Conservation (phyloP, 2,113 vertebrate genomes). For the Oreochromis spilurus region DNA sequence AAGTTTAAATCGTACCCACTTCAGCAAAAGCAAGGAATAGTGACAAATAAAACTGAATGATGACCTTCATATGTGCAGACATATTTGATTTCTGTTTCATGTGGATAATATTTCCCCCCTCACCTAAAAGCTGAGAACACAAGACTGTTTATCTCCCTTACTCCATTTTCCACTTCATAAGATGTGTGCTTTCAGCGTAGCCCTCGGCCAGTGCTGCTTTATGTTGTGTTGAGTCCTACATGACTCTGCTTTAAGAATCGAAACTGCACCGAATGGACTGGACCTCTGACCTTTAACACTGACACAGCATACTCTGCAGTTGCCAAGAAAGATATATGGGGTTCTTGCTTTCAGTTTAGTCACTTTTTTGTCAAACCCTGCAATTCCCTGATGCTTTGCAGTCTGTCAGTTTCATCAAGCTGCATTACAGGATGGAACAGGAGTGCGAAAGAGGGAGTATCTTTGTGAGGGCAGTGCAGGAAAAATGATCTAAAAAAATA, state of each 20-base stretch:
- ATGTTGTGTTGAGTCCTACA: not conserved
- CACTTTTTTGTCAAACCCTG: constrained; percentile 50
- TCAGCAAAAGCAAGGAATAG: not conserved
- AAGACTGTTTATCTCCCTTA: constrained; percentile 25
- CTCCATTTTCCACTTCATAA: constrained; percentile 15
- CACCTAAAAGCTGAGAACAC: not conserved
- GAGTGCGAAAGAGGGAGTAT: not conserved
- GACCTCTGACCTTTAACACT: constrained; percentile 53
- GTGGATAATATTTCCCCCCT: not conserved
- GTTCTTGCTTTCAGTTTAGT: constrained; percentile 32
- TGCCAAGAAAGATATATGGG: constrained; percentile 51
- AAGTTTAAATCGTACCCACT: not conserved
- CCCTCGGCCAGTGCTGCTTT: not conserved
- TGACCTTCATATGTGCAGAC: not conserved
- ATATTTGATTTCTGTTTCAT: not conserved
- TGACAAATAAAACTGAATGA: not conserved
- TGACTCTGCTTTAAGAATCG: not conserved
- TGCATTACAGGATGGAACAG: not conserved
- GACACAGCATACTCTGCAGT: not conserved
- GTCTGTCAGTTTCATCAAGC: constrained; percentile 1
- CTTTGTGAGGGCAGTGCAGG: not conserved
- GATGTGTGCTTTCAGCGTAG: not conserved
- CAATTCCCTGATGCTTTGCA: constrained; percentile 42
- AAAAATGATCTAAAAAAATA: not conserved
- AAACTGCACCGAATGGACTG: not conserved